These are phyloP conservation scores for Delichon dasypus DNA, from an alignment of 2,797 vertebrate genomes.

Conservation along the genomic window DNA sequence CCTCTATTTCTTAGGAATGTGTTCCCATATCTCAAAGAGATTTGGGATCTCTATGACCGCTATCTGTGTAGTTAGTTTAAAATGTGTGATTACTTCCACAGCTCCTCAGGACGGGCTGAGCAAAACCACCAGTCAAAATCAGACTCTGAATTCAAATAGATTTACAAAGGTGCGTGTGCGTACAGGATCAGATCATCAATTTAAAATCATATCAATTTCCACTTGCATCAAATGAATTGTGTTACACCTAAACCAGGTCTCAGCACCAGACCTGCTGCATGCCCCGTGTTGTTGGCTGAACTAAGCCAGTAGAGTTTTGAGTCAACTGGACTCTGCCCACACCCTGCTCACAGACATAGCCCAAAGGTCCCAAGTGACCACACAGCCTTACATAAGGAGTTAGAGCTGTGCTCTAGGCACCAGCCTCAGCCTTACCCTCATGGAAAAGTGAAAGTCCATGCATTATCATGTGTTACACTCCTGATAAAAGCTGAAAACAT, in stretches of 20 bases:
- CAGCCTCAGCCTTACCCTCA: not conserved
- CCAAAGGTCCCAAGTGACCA: not conserved
- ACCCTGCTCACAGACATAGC: not conserved
- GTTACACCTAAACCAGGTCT: not conserved
- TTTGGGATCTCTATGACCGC: not conserved
- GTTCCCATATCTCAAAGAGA: not conserved
- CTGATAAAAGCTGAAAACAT: not conserved
- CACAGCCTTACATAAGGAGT: not conserved
- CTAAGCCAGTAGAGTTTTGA: not conserved
- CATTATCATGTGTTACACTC: not conserved
- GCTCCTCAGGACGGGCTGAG: not conserved
- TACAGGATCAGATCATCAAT: not conserved
- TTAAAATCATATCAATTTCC: not conserved
- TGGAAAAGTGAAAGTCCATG: not conserved
- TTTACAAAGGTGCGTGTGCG: fast-evolving
- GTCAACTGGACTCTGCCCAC: not conserved
- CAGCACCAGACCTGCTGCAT: not conserved
- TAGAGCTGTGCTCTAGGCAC: not conserved
- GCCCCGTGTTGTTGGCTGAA: fast-evolving
- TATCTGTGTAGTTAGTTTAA: not conserved
- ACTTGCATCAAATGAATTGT: not conserved
- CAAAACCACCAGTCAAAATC: not conserved
- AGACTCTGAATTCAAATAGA: not conserved
- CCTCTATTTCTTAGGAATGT: not conserved
- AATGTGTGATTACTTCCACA: not conserved